Percentiles rank a stretch among this genome's conserved stretches.
Evolutionary conservation across 2,113 vertebrate genomes (phyloP).

Genomic region (Sclerurus mexicanus): DNA sequence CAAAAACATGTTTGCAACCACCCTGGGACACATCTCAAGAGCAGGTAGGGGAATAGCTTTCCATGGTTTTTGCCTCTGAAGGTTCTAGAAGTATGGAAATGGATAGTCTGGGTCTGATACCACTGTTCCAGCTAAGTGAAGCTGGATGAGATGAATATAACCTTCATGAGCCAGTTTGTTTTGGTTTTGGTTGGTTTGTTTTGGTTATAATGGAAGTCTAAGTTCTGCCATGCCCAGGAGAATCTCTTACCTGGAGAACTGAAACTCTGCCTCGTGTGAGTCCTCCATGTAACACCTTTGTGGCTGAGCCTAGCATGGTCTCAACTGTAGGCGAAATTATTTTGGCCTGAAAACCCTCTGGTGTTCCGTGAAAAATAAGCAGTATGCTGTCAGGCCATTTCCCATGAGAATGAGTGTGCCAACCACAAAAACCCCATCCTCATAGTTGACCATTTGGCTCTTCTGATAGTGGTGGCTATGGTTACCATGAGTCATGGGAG

Average conservation of each 20-base stretch:
- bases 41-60: neutral
- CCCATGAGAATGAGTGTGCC: slow-evolving; percentile 36
- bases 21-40: neutral
- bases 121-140: neutral
- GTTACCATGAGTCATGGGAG: slow-evolving; percentile 38
- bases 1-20: neutral
- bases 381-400: neutral
- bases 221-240: neutral
- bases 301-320: neutral
- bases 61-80: neutral
- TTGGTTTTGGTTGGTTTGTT: neutral
- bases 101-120: neutral
- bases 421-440: slow-evolving; percentile 29
- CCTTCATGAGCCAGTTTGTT: neutral
- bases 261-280: neutral
- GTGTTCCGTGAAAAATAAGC: neutral
- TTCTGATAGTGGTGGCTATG: slow-evolving; percentile 32
- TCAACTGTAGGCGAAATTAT: neutral
- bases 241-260: rapidly evolving
- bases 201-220: neutral
- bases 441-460: neutral
- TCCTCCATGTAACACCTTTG: neutral
- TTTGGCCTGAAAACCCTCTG: neutral
- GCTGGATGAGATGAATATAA: neutral
- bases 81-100: neutral